Base-by-base conservation (phyloP, 2,888 invertebrate genomes). In the Apamea crenata region DNA sequence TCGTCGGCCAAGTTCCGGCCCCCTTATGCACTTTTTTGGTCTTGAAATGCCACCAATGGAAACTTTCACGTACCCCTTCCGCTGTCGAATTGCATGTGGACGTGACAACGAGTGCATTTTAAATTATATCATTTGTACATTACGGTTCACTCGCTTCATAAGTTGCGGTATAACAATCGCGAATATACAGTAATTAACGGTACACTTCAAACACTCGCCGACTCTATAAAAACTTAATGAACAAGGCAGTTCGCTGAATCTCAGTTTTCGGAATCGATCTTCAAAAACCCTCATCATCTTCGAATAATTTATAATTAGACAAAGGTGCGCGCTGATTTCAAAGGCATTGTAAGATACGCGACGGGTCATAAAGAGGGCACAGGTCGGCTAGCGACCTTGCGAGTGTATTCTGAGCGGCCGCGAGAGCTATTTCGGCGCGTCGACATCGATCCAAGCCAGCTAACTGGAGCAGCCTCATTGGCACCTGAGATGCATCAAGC, bases 401-500 rank as follows among this genome's bases (percentile, higher is more conserved):
- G 90, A 89, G 89, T 87, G 87, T 94, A 94, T 95, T 95, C 93
- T 91, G 93, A 94, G 94, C 94, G 93, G 85, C 89, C 90, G 92
- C 93, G 92, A 91, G 90, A 90, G 91, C 94, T 96, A 96, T 96
- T 96, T 96, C 93, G 93, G 93, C 93, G 83, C 91, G 90, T 90
- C 93, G 93, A 94, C 94, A 95, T 95, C 94, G 94, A 95, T 94
- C 93, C 93, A 90, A 91, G 91, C 89, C 91, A 90, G 90, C 88
- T 92, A 95, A 95, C 93, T 95, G 92, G 94, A 95, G 94, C 95
- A 94, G 91, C 93, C 93, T 93, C 94, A 92, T 96, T 96, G 95
- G 95, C 96, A 96, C 94, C 94, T 94, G 93, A 91, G 90, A 91
- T 94, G 94, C 94, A 94, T 91, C 91, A 87, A 87, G 84, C 87